Percentiles rank a stretch among this genome's conserved stretches.
These are phyloP conservation scores for Drosophila subobscura DNA, from an alignment of 1,140 invertebrate genomes.

Conservation along the genomic window DNA sequence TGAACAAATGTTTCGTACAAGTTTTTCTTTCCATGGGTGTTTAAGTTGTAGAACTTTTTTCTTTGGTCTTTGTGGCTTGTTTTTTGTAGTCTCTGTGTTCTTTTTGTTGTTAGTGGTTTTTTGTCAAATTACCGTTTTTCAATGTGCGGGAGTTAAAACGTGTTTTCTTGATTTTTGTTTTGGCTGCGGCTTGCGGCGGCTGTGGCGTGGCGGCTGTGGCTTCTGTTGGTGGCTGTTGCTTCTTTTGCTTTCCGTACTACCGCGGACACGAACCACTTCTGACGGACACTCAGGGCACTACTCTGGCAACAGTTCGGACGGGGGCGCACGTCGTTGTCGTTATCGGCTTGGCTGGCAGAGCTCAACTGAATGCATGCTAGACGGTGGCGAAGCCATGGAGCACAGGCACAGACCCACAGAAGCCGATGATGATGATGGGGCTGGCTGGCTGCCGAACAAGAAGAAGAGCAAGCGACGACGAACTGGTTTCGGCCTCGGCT, in stretches of 20 bases:
- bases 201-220: constrained; percentile 1
- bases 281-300: too few species aligned
- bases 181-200: constrained; percentile 11
- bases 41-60: constrained; percentile 35
- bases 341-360: constrained; percentile 70
- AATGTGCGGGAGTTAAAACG: constrained; percentile 48
- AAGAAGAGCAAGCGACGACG: constrained; percentile 27
- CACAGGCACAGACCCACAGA: constrained; percentile 7
- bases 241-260: constrained; percentile 33
- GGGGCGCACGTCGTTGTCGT: constrained; percentile 35
- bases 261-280: constrained; percentile 33
- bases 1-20: too few species aligned
- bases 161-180: constrained; percentile 35
- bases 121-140: constrained; percentile 49
- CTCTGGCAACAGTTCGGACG: too few species aligned
- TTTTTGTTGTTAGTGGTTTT: constrained; percentile 21
- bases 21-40: constrained; percentile 21
- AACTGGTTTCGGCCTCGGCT: constrained; percentile 40
- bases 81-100: constrained; percentile 21
- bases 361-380: constrained; percentile 61
- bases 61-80: constrained; percentile 19
- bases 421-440: background rate
- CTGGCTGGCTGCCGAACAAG: constrained; percentile 27
- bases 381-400: constrained; percentile 4
- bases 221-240: constrained; percentile 20